Percentiles rank a stretch among this genome's conserved stretches.
These are phyloP conservation scores for Tichodroma muraria DNA, from an alignment of 2,113 vertebrate genomes.

Conservation along the genomic window DNA sequence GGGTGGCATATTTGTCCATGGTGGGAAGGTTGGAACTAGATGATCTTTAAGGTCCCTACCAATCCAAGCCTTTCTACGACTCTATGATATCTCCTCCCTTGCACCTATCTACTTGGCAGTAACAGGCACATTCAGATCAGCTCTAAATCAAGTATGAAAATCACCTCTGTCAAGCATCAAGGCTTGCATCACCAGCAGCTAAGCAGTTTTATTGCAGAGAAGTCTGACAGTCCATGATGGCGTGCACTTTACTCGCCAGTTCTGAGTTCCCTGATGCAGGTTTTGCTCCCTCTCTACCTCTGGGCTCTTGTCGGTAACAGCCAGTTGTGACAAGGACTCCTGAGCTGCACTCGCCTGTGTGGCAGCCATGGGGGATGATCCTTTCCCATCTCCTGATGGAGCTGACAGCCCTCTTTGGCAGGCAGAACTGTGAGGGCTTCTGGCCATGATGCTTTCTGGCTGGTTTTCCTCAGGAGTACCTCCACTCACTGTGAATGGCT, in stretches of 20 bases:
- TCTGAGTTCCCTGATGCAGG: background rate
- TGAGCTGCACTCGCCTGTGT: background rate
- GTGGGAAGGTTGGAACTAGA: background rate
- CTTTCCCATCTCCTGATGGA: background rate
- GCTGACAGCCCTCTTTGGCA: background rate
- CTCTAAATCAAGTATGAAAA: background rate
- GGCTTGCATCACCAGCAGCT: background rate
- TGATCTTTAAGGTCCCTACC: background rate
- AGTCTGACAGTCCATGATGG: background rate
- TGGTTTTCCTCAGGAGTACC: background rate
- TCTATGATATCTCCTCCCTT: background rate
- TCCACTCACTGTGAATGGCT: background rate
- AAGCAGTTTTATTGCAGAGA: background rate
- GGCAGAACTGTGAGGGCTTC: background rate
- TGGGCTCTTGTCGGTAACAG: background rate
- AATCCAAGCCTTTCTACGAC: background rate
- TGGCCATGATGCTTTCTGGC: background rate
- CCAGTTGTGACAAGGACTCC: background rate
- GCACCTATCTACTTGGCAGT: background rate
- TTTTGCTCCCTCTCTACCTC: background rate
- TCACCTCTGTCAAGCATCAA: background rate
- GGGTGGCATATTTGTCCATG: background rate
- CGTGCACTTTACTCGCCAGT: background rate
- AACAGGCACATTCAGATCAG: background rate
- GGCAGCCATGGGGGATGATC: background rate